A percentile compares a stretch with the other conserved stretches of the same genome.
phyloP scores from a whole-genome alignment of 2,888 invertebrate genomes.

The Ashinkailepas kermadecensis region DNA sequence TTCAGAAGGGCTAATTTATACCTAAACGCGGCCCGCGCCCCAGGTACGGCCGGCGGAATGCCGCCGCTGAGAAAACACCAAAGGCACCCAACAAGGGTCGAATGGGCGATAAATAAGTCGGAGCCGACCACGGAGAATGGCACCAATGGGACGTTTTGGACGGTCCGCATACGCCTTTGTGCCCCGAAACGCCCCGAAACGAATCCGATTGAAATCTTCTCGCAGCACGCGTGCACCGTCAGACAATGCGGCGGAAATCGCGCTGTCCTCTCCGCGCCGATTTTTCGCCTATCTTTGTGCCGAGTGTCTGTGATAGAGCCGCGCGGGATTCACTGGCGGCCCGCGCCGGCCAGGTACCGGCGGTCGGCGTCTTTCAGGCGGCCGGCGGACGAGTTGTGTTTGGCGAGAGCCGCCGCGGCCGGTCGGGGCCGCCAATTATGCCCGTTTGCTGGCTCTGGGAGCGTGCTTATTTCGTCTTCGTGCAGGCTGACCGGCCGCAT shows the following conservation, averaged over 20 bases:
- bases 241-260: not conserved
- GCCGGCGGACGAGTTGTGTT: not conserved
- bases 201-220: not conserved
- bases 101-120: slow-evolving; percentile 13
- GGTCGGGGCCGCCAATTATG: slow-evolving; percentile 1
- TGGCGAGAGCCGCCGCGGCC: not conserved
- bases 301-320: not conserved
- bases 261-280: not conserved
- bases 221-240: slow-evolving; percentile 7
- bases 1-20: slow-evolving; percentile 17
- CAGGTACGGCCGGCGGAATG: not conserved
- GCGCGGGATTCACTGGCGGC: not conserved
- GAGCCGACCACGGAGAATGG: not conserved
- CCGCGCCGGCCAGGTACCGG: not conserved
- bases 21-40: slow-evolving; percentile 15
- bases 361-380: not conserved
- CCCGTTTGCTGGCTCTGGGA: not conserved
- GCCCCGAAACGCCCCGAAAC: slow-evolving; percentile 11
- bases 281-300: not conserved
- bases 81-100: not conserved
- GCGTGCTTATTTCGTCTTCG: not conserved
- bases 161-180: not conserved
- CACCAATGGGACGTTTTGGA: not conserved
- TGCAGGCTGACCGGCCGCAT: slow-evolving; percentile 17
- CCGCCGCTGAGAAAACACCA: slow-evolving; percentile 14